A percentile compares a stretch with the other conserved stretches of the same genome.
Conservation (phyloP, 2,113 vertebrate genomes). For the Macaca nemestrina region DNA sequence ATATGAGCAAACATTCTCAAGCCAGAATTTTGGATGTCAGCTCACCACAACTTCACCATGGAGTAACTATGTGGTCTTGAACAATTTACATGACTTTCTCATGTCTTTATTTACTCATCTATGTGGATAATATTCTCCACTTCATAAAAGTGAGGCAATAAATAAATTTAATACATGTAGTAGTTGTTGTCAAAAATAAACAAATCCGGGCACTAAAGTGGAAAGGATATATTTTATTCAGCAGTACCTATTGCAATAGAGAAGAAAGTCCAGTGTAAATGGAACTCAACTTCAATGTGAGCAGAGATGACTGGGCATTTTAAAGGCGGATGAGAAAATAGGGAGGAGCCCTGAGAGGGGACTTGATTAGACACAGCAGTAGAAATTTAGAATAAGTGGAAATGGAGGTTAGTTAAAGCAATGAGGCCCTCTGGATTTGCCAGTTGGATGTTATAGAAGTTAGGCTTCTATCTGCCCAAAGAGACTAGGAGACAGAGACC, state of each 20-base stretch:
- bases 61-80: neutral
- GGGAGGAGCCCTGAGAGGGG: accelerated
- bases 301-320: neutral
- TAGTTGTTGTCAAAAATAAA: neutral
- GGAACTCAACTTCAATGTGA: neutral
- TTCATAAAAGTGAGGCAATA: neutral
- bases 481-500: neutral
- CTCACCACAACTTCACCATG: neutral
- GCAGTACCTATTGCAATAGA: neutral
- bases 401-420: neutral
- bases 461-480: accelerated
- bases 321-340: neutral
- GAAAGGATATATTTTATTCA: neutral
- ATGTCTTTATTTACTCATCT: neutral
- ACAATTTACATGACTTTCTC: neutral
- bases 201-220: neutral
- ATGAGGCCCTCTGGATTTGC: neutral
- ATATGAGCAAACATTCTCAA: neutral
- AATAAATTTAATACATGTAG: neutral
- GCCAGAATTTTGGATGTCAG: neutral
- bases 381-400: neutral
- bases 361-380: too few species aligned
- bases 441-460: neutral
- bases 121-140: neutral
- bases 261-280: neutral